Base-by-base conservation (phyloP, 1,140 invertebrate genomes). In the Eubasilissa regina region DNA sequence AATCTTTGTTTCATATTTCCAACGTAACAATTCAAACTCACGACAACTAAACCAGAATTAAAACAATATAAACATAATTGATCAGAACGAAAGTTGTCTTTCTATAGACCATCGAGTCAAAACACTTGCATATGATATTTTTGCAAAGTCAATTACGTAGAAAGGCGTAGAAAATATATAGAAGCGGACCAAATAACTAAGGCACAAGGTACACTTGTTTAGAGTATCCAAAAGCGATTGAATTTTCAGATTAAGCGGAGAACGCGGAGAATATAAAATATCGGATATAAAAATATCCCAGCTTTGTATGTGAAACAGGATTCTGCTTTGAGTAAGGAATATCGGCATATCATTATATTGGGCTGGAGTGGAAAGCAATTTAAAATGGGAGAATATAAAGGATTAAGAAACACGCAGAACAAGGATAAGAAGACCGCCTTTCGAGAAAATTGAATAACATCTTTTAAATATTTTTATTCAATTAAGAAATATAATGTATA, bases 161-260 rank as follows among this genome's bases (percentile, higher is more conserved):
- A n/a, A n/a, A 68, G 64, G 43, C 6, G 35, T 19, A 25, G 60
- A 43, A 12, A n/a, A 35, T 35, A n/a, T n/a, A 43, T 35, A n/a
- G 4, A 68, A 45, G 64, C 47, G 43, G 64, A 43, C 47, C 43
- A 45, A 44, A 68, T 68, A 19, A 17, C 35, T 45, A n/a, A 9
- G 44, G 17, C 13, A 73, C 68, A 55, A n/a, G 53, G 51, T 21
- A 55, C 68, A 73, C 68, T 53, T 73, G 47, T 73, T 73, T 55
- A 35, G 47, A 73, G 68, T 15, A 53, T 55, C 19, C 35, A 25
- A 73, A 75, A 75, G 55, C 45, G 73, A 75, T 75, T 75, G 73
- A 60, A 75, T 75, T 75, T 75, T 75, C 73, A 75, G 73, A 60
- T 75, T 75, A 75, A 75, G 19, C 55, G 55, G 48, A 35, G 73